Evolutionary conservation across 37 sponge, comb jelly and placozoan genomes (phyloP).

Genomic region (Petrosia ficiformis): DNA sequence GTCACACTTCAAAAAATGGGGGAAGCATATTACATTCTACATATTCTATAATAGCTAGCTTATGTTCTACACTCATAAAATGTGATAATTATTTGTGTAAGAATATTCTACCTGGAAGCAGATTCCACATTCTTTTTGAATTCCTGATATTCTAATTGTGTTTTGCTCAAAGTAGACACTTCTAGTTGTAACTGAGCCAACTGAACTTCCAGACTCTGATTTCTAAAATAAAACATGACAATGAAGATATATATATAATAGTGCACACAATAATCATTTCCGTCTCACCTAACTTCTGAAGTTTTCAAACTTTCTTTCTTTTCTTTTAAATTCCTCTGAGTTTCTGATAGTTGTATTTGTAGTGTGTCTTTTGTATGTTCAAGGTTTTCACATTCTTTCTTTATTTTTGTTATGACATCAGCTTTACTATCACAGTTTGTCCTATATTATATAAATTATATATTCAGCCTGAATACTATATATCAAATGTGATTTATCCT

Average conservation of each 20-base stretch:
- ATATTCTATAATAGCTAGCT: not conserved
- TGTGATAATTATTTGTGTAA: no score
- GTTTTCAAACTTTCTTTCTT: constrained; percentile 23
- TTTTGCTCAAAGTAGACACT: constrained; percentile 15
- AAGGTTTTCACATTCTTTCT: constrained; percentile 3
- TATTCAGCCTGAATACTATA: not conserved
- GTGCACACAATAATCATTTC: not conserved
- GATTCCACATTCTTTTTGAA: constrained; percentile 27
- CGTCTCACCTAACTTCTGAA: constrained; percentile 11
- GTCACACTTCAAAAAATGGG: no score
- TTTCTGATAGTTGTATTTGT: constrained; percentile 7
- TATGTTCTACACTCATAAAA: no score
- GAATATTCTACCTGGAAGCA: constrained; percentile 4
- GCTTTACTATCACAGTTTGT: constrained; percentile 13
- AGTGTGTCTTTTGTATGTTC: constrained; percentile 7
- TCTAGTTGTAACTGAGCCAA: constrained; percentile 35
- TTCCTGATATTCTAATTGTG: constrained; percentile 39
- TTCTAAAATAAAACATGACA: constrained; percentile 9
- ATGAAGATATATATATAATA: not conserved
- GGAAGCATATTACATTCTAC: not conserved
- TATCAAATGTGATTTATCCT: not conserved
- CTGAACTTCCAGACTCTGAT: constrained; percentile 14
- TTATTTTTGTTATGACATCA: constrained; percentile 14
- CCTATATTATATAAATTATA: constrained; percentile 1
- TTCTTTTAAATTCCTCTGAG: constrained; percentile 11